These are phyloP conservation scores for Catocala fraxini DNA, from an alignment of 2,888 invertebrate species.

Conservation along the genomic window DNA sequence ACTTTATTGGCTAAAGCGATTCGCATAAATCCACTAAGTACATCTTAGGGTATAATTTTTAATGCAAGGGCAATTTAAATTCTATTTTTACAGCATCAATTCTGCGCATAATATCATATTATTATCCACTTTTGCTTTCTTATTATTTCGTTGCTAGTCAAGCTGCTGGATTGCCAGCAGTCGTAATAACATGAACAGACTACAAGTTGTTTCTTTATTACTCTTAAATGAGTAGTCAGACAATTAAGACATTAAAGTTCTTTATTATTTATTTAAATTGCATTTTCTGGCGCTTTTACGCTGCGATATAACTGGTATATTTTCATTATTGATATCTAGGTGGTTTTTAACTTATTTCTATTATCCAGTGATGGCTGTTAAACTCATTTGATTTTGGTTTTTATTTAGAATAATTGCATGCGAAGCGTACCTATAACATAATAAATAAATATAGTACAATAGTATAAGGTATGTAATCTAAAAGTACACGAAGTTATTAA, in stretches of 20 bases:
- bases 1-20: slow-evolving; percentile 83
- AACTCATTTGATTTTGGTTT: too few relatives aligned
- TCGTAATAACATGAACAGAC: slow-evolving; percentile 8
- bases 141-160: neutral
- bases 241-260: slow-evolving; percentile 17
- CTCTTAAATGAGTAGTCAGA: slow-evolving; percentile 13
- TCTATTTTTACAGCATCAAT: slow-evolving; percentile 50
- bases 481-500: too few relatives aligned
- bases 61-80: slow-evolving; percentile 61
- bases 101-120: slow-evolving; percentile 5
- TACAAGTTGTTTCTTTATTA: slow-evolving; percentile 5
- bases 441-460: too few relatives aligned
- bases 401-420: too few relatives aligned
- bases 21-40: slow-evolving; percentile 80
- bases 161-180: neutral
- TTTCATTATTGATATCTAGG: too few relatives aligned
- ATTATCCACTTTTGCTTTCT: slow-evolving; percentile 12
- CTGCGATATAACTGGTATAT: too few relatives aligned
- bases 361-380: too few relatives aligned
- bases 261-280: neutral
- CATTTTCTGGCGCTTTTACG: too few relatives aligned
- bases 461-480: too few relatives aligned
- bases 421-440: too few relatives aligned
- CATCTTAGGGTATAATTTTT: slow-evolving; percentile 70
- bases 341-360: too few relatives aligned